A percentile compares a stretch with the other conserved stretches of the same genome.
Conservation (phyloP, 2,113 vertebrate genomes). For the Eublepharis macularius region DNA sequence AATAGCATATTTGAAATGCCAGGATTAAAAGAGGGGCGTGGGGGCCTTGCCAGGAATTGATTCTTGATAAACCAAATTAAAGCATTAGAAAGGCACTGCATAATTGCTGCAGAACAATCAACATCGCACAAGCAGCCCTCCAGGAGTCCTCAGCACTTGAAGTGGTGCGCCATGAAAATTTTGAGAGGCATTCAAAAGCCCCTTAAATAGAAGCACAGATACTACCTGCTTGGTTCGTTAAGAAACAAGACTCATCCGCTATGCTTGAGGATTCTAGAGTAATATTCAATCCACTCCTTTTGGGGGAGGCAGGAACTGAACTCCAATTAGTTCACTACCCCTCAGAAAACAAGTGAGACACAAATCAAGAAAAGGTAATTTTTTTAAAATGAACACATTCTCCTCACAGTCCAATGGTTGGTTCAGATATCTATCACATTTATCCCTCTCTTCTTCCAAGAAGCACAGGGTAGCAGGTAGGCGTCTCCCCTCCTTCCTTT, state of each 20-base stretch:
- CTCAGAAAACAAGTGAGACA: not conserved
- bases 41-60: not conserved
- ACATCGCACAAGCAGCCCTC: not conserved
- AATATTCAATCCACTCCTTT: not conserved
- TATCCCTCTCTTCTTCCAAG: no score
- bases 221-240: not conserved
- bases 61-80: conserved; percentile 11
- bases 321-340: not conserved
- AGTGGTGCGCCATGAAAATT: not conserved
- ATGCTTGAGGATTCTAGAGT: not conserved
- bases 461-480: no score
- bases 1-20: not conserved
- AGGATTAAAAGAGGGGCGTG: accelerated
- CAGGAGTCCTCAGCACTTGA: not conserved
- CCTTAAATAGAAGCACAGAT: not conserved
- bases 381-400: no score
- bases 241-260: no score
- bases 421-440: no score
- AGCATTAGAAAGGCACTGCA: not conserved
- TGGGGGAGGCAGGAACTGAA: not conserved
- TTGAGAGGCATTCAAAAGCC: not conserved
- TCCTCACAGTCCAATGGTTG: no score
- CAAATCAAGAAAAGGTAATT: no score
- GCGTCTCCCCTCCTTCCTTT: no score
- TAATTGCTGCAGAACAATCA: not conserved